Evolutionary conservation across 37 sponge, comb jelly and placozoan genomes (phyloP), one percentile per base, ranked within the genome.

Genomic region (Ianthella basta): DNA sequence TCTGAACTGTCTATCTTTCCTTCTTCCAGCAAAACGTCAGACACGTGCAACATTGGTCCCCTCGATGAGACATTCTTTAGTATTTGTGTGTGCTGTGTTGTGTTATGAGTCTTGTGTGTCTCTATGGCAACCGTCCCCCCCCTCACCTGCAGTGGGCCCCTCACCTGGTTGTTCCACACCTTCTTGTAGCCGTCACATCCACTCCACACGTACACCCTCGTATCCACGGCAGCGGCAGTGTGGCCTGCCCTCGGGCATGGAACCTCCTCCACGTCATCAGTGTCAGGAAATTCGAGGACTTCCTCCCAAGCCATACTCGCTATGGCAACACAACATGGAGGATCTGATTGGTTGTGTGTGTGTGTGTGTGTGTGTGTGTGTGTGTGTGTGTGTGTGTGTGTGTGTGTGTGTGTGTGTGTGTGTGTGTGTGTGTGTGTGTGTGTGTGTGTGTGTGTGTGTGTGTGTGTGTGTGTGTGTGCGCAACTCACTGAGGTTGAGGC

Each of bases 191-290:
- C 99, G 56, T 98, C 97, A 21, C 99, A 39, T 15, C 99, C 99
- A 85, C 97, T 94, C 97, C 97, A 97, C 0, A 96, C 64, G 80
- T 98, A 98, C 85, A 98, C 83, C 55, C 99, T 79, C 37, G 97
- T 93, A 41, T 96, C 96, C 44, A 98, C 97, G 21, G 89, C 92
- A 25, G 93, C 95, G 66, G 95, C 95, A 32, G 88, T 78, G 87
- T 96, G 95, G 0, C 99, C 99, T 16, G 99, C 99, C 56, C 99
- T 55, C 0, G 95, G 88, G 44, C 95, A 85, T 13, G 97, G 97
- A 27, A 54, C 82, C 35, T 84, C 88, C 1, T 88, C 91, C 37
- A 65, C 83, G 16, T 91, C 91, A 56, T 91, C 94, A 60, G 72
- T 77, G 16, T 88, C 88, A 13, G 88, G 80, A 75, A 80, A 90